Evolutionary conservation across 2,888 invertebrate species (phyloP).

Genomic region (Meteorus colon): DNA sequence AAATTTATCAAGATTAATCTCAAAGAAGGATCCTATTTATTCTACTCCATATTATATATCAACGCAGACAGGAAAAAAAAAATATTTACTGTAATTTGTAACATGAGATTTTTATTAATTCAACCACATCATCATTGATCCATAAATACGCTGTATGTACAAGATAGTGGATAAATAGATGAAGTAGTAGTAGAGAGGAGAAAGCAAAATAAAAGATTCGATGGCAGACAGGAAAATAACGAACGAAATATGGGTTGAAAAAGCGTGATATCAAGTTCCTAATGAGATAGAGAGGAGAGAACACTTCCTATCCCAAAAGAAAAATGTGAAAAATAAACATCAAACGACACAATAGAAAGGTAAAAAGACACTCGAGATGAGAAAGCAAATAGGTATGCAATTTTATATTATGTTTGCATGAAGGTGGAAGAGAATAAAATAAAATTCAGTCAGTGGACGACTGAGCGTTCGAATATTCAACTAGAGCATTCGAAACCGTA

Average conservation of each 20-base stretch:
- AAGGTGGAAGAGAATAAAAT: background rate
- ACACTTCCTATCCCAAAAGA: slow-evolving; percentile 52
- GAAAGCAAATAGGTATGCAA: background rate
- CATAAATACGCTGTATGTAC: background rate
- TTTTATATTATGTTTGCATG: background rate
- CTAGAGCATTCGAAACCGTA: too few relatives aligned
- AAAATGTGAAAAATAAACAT: slow-evolving; percentile 54
- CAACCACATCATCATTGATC: background rate
- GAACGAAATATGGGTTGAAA: slow-evolving; percentile 50
- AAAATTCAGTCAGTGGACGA: background rate
- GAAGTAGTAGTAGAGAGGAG: slow-evolving; percentile 24
- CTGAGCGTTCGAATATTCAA: too few relatives aligned
- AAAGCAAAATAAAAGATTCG: slow-evolving; percentile 48
- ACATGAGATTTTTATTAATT: background rate
- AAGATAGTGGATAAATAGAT: background rate
- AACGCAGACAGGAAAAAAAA: background rate
- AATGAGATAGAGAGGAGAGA: slow-evolving; percentile 58
- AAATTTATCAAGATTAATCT: too few relatives aligned
- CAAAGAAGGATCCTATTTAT: too few relatives aligned
- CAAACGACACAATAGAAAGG: slow-evolving; percentile 5
- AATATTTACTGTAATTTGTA: background rate
- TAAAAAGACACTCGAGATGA: background rate
- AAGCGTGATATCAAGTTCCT: slow-evolving; percentile 58
- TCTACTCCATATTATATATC: too few relatives aligned
- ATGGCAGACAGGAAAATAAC: slow-evolving; percentile 47